Evolutionary conservation across 2,113 vertebrate species (phyloP).

Genomic region (Datnioides undecimradiatus): DNA sequence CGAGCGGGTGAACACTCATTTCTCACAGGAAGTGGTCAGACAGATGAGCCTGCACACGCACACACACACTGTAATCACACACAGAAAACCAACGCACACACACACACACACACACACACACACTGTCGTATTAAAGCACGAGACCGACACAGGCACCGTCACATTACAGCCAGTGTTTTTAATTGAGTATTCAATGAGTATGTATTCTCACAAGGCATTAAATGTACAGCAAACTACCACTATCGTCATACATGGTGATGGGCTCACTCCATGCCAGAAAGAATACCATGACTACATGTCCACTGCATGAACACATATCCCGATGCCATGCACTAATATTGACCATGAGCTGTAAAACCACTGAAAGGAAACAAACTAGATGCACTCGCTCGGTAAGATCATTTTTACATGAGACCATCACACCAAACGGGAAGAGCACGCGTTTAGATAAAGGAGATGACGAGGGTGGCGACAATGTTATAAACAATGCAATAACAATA

Average conservation of each 20-base stretch:
- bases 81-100: no score
- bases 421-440: slow-evolving; percentile 60
- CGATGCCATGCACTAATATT: slow-evolving; percentile 77
- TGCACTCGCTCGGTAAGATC: slow-evolving; percentile 54
- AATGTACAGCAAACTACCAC: slow-evolving; percentile 80
- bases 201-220: slow-evolving; percentile 81
- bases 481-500: slow-evolving; percentile 76
- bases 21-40: slow-evolving; percentile 55
- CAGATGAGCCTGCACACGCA: neutral
- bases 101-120: slow-evolving; percentile 25
- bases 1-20: slow-evolving; percentile 28
- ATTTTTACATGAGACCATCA: slow-evolving; percentile 62
- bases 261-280: slow-evolving; percentile 71
- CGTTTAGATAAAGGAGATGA: slow-evolving; percentile 54
- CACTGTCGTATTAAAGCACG: slow-evolving; percentile 10
- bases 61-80: slow-evolving; percentile 13
- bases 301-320: slow-evolving; percentile 50
- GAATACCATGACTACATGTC: slow-evolving; percentile 49
- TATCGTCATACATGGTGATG: slow-evolving; percentile 67
- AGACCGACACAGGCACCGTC: slow-evolving; percentile 35
- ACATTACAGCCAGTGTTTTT: slow-evolving; percentile 83
- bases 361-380: slow-evolving; percentile 50
- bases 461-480: slow-evolving; percentile 65
- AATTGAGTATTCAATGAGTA: slow-evolving; percentile 78
- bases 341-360: slow-evolving; percentile 56